Base-by-base conservation (phyloP, 2,888 invertebrate genomes). In the Pimpla rufipes region DNA sequence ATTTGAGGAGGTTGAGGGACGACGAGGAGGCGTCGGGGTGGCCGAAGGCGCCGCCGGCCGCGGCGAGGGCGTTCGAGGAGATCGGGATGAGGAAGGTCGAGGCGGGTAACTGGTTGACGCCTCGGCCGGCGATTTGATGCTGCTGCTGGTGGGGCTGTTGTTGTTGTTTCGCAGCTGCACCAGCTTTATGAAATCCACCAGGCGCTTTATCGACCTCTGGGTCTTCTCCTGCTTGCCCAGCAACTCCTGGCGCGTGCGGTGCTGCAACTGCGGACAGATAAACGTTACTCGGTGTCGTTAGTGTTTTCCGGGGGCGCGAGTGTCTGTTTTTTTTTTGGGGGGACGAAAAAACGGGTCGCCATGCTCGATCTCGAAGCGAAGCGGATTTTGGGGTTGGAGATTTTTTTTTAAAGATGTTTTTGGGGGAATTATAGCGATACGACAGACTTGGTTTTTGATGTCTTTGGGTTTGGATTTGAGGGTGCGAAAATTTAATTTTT, bases 51-150 rank as follows among this genome's bases (percentile, higher is more conserved):
- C 77, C 68, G 50, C n/a, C n/a, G n/a, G 90, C 16, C 67, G 75
- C n/a, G 87, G 88, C 37, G 88, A 88, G 77, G 77, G 85, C 78
- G 85, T 86, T 87, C 50, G 90, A 73, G 82, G 89, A 85, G 90
- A 93, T 89, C 84, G 93, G 92, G 90, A 92, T 91, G 89, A 93
- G 91, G 88, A 92, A 90, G 87, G 92, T 91, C 70, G 93, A 90
- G 85, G 92, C 85, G 80, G 92, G 90, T 80, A 91, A 87, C 85
- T 92, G 90, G 74, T 88, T 87, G 91, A 92, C 86, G 85, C 89
- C 86, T 86, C 90, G 83, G 83, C 88, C 84, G 88, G 89, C 84
- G 88, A 89, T 13, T 16, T 59, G 68, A 50, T 55, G 84, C 55
- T 85, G 88, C 81, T 93, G 93, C 87, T 59, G 57, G 6, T 59